These are phyloP conservation scores for Tachystola acroxantha DNA, from an alignment of 2,888 invertebrate species.

Conservation along the genomic window DNA sequence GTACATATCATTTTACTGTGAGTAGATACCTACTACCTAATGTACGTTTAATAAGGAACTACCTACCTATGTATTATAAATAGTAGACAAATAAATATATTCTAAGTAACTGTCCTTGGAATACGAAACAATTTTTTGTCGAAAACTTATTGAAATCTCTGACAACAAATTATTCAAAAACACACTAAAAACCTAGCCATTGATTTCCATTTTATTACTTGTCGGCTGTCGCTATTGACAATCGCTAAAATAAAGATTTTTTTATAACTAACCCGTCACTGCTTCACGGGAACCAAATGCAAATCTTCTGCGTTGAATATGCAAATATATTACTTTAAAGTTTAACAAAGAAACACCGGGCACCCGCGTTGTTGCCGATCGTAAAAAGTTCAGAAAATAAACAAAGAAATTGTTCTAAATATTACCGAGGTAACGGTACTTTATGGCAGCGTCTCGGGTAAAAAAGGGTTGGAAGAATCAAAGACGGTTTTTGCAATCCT, in stretches of 20 bases:
- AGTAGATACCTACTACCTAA: no score
- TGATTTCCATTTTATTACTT: slow-evolving; percentile 55
- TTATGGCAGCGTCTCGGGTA: slow-evolving; percentile 27
- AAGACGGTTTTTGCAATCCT: slow-evolving; percentile 54
- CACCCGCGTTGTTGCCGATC: slow-evolving; percentile 41
- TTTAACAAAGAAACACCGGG: slow-evolving; percentile 40
- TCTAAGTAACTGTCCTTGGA: no score
- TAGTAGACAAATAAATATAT: no score
- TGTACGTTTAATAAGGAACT: no score
- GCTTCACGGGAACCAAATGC: slow-evolving; percentile 51
- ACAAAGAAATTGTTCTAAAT: slow-evolving; percentile 62
- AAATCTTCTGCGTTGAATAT: slow-evolving; percentile 59
- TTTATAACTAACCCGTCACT: slow-evolving; percentile 36
- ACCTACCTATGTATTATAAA: no score
- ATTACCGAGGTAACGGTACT: slow-evolving; percentile 52
- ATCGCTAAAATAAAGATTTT: slow-evolving; percentile 42
- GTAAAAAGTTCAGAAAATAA: slow-evolving; percentile 62
- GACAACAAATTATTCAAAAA: neutral
- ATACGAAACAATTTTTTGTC: slow-evolving; percentile 7
- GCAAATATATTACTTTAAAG: slow-evolving; percentile 57
- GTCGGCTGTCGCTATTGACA: slow-evolving; percentile 7
- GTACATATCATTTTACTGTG: no score
- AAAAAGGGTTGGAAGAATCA: slow-evolving; percentile 60
- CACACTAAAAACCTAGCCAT: slow-evolving; percentile 29
- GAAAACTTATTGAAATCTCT: slow-evolving; percentile 12